Evolutionary conservation across 2,113 vertebrate genomes (phyloP), one percentile per base, ranked within the genome.

Genomic region (Corvus moneduloides): DNA sequence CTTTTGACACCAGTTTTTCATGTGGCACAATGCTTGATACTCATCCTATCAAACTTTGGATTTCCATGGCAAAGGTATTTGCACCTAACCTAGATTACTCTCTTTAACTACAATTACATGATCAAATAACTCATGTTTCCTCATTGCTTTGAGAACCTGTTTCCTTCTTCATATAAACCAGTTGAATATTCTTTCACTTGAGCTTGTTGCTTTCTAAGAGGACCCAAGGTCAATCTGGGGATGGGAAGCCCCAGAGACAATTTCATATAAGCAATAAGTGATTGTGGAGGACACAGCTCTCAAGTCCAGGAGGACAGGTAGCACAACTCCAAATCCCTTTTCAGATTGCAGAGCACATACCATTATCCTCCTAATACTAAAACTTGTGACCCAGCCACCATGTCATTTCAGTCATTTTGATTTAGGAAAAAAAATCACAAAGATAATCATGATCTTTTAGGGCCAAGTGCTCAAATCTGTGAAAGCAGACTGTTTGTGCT

Each of bases 301-400:
- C 22, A 51, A 22, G 7, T 32, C 24, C 13, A 61, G 17, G 5
- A 55, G 13, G 11, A 63, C 24, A 43, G 14, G 7, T 1, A 0
- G 35, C 43, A 67, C 5, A 59, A 16, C 10, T 17, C 5, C 10
- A 66, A 52, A 76, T 30, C 23, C 86, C n/a, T 37, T 69, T 33
- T 16, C 33, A 62, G 46, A 80, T 33, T 22, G 26, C 28, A 66
- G 18, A 81, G 8, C 23, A 74, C 16, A 41, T n/a, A 21, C 16
- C 1, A 0, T 79, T 44, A 39, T 68, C 26, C 7, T 83, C 22
- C 35, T 61, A 30, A 73, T 66, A 35, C 13, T 76, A 49, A 85
- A 82, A 32, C 7, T 39, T 46, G 37, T 76, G 58, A 49, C 26
- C 66, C 35, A 35, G 18, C 5, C 21, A 41, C 22, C 0, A 0